Conservation (phyloP, 1,140 invertebrate species). For the Anastrepha ludens region DNA sequence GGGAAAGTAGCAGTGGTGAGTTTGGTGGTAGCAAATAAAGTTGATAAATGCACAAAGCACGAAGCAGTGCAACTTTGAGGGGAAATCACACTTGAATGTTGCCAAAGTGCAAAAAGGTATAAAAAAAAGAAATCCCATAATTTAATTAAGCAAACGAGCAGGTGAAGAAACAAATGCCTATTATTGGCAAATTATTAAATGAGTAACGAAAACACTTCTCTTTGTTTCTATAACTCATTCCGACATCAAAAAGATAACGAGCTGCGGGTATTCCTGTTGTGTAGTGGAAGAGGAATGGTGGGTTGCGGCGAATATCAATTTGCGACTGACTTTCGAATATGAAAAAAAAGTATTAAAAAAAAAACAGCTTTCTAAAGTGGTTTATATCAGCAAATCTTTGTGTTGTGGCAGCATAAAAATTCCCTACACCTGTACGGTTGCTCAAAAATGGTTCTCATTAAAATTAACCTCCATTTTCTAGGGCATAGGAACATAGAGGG, state of each 20-base stretch:
- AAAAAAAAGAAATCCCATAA: neutral
- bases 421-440: too few species aligned
- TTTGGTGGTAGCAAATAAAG: neutral
- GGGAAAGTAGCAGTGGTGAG: conserved; percentile 72
- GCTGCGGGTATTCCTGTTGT: too few species aligned
- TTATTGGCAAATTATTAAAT: neutral
- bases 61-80: neutral
- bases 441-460: too few species aligned
- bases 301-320: too few species aligned
- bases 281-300: too few species aligned
- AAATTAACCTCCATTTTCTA: too few species aligned
- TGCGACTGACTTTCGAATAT: too few species aligned
- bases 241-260: neutral
- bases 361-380: too few species aligned
- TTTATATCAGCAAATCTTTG: too few species aligned
- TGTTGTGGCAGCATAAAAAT: too few species aligned
- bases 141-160: neutral
- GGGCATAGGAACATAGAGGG: too few species aligned
- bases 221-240: neutral
- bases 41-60: neutral
- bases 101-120: neutral
- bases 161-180: neutral
- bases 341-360: too few species aligned
- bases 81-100: neutral
- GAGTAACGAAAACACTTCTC: neutral